phyloP scores from a whole-genome alignment of 2,888 invertebrate genomes.

The Tenthredo scrophulariae region DNA sequence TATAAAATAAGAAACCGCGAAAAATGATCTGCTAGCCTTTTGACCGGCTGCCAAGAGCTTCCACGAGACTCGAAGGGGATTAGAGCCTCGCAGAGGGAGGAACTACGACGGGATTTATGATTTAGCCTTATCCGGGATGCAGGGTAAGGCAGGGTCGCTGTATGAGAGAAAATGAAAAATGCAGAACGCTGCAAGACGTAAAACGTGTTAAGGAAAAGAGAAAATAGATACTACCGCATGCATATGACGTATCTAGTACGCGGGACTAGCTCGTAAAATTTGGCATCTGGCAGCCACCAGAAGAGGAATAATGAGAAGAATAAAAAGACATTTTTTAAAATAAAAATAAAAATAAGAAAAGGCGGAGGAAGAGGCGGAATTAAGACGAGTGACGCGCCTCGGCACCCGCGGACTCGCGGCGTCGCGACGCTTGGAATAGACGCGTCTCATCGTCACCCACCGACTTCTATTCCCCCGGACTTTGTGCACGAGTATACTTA shows the following conservation, averaged over 20 bases:
- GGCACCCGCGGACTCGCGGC: slow-evolving; percentile 2
- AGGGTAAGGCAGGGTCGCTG: neutral
- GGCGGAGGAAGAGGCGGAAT: slow-evolving; percentile 45
- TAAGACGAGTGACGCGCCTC: slow-evolving; percentile 49
- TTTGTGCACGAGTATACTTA: neutral
- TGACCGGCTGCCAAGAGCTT: slow-evolving; percentile 41
- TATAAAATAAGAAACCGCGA: neutral
- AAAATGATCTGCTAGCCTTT: slow-evolving; percentile 21
- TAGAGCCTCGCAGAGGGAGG: neutral
- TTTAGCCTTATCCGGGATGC: slow-evolving; percentile 35
- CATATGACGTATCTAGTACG: slow-evolving; percentile 1
- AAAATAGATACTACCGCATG: slow-evolving; percentile 5
- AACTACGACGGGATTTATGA: slow-evolving; percentile 39
- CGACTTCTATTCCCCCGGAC: slow-evolving; percentile 31
- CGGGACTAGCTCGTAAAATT: slow-evolving; percentile 6
- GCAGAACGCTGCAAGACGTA: slow-evolving; percentile 16
- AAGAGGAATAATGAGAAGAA: slow-evolving; percentile 45
- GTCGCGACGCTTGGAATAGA: slow-evolving; percentile 42
- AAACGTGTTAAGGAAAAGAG: slow-evolving; percentile 27
- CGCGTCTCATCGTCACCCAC: slow-evolving; percentile 39
- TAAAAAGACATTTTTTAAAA: slow-evolving; percentile 48
- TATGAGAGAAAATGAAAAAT: slow-evolving; percentile 39
- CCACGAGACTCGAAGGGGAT: slow-evolving; percentile 23
- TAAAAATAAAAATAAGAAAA: slow-evolving; percentile 29
- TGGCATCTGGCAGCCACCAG: slow-evolving; percentile 42